Evolutionary conservation across 2,888 invertebrate genomes (phyloP).

Genomic region (Caenorhabditis drosophilae): DNA sequence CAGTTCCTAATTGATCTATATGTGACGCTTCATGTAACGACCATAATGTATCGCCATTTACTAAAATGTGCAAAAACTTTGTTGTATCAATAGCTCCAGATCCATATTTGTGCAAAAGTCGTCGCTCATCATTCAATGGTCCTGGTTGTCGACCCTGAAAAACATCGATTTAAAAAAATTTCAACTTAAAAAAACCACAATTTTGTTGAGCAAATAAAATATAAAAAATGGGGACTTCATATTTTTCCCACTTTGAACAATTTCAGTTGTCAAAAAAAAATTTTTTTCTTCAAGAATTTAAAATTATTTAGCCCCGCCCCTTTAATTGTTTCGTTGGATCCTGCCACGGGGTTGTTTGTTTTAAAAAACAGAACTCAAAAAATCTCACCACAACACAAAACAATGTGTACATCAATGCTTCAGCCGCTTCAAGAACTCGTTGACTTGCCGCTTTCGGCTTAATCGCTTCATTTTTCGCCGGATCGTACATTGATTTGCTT

Average conservation of each 20-base stretch:
- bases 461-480: neutral
- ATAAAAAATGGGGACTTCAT: too few species aligned
- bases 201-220: too few species aligned
- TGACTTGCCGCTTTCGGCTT: slow-evolving; percentile 80
- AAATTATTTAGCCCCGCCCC: too few species aligned
- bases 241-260: too few species aligned
- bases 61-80: slow-evolving; percentile 58
- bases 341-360: neutral
- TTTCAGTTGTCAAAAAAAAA: too few species aligned
- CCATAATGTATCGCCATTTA: slow-evolving; percentile 61
- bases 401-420: slow-evolving; percentile 80
- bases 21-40: slow-evolving; percentile 64
- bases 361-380: slow-evolving; percentile 1
- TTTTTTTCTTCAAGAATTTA: too few species aligned
- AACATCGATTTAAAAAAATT: neutral
- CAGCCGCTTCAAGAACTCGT: slow-evolving; percentile 95
- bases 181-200: neutral
- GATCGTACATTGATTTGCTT: slow-evolving; percentile 12
- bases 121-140: slow-evolving; percentile 52
- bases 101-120: slow-evolving; percentile 58
- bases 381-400: slow-evolving; percentile 53
- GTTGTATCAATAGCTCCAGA: slow-evolving; percentile 47
- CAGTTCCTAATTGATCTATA: slow-evolving; percentile 45
- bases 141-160: slow-evolving; percentile 21
- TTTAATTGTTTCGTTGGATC: too few species aligned